Conservation (phyloP, 1,140 invertebrate genomes). For the Meloidogyne hapla region DNA sequence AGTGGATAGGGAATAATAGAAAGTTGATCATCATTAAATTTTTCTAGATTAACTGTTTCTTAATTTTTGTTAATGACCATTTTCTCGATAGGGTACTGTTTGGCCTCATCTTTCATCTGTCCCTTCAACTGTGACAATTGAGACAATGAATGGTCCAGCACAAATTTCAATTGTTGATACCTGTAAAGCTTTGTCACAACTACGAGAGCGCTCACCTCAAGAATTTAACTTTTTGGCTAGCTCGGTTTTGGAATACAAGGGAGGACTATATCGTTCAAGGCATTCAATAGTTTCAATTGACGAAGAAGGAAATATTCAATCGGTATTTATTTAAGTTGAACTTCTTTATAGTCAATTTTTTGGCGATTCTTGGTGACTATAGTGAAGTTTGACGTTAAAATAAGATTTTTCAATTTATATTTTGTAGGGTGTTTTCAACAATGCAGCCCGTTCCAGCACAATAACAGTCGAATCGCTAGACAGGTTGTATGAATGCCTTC, state of each 20-base stretch:
- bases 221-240: constrained; percentile 37
- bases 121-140: constrained; percentile 32
- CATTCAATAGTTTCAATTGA: constrained; percentile 31
- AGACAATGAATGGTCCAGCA: constrained; percentile 32
- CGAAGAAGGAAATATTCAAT: constrained; percentile 28
- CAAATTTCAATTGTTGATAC: constrained; percentile 40
- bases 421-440: constrained; percentile 48
- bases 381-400: not conserved
- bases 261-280: constrained; percentile 35
- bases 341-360: no score
- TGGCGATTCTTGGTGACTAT: not conserved
- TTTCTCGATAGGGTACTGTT: constrained; percentile 36
- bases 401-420: not conserved
- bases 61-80: no score
- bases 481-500: constrained; percentile 34
- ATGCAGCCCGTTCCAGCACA: constrained; percentile 33
- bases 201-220: constrained; percentile 20
- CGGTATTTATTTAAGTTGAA: constrained; percentile 29
- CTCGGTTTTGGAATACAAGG: constrained; percentile 35
- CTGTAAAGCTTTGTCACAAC: constrained; percentile 16
- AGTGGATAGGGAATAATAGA: no score
- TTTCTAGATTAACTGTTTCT: no score
- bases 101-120: constrained; percentile 42
- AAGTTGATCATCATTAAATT: not conserved
- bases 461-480: constrained; percentile 47